phyloP scores from a whole-genome alignment of 1,140 invertebrate genomes.

The Zophobas morio region DNA sequence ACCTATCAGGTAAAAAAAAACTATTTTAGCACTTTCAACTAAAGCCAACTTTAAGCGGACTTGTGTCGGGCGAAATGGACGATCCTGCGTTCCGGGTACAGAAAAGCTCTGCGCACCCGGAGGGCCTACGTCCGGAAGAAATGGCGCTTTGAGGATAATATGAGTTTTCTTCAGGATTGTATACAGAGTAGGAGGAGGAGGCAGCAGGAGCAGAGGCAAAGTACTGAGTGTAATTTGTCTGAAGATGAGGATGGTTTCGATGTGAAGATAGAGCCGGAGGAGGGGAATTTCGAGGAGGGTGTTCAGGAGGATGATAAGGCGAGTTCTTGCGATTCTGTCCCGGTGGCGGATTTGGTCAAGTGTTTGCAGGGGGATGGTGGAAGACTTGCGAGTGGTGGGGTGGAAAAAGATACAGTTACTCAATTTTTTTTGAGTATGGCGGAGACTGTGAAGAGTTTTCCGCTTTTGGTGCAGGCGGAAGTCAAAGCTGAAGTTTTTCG shows the following conservation, averaged over 20 bases:
- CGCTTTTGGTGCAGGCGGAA: not conserved
- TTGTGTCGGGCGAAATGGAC: not conserved
- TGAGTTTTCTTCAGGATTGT: not conserved
- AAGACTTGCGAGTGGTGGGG: not conserved
- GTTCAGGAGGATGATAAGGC: not conserved
- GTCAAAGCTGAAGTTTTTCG: not conserved
- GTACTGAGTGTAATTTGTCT: no score
- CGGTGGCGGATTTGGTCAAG: not conserved
- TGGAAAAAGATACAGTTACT: not conserved
- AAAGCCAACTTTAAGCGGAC: not conserved
- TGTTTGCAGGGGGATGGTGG: no score
- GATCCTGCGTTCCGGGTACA: not conserved
- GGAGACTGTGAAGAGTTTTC: not conserved
- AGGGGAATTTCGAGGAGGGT: not conserved
- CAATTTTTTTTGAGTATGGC: constrained; percentile 8
- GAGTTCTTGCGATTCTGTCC: not conserved
- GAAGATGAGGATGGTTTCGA: not conserved
- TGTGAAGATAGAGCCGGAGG: not conserved
- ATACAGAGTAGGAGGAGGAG: not conserved
- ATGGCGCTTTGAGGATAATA: not conserved
- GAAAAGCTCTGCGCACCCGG: not conserved
- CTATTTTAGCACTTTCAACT: not conserved
- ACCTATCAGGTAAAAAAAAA: not conserved
- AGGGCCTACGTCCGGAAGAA: not conserved
- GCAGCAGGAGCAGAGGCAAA: not conserved